A percentile compares a stretch with the other conserved stretches of the same genome.
Evolutionary conservation across 2,888 invertebrate species (phyloP).

Genomic region (Myopa testacea): DNA sequence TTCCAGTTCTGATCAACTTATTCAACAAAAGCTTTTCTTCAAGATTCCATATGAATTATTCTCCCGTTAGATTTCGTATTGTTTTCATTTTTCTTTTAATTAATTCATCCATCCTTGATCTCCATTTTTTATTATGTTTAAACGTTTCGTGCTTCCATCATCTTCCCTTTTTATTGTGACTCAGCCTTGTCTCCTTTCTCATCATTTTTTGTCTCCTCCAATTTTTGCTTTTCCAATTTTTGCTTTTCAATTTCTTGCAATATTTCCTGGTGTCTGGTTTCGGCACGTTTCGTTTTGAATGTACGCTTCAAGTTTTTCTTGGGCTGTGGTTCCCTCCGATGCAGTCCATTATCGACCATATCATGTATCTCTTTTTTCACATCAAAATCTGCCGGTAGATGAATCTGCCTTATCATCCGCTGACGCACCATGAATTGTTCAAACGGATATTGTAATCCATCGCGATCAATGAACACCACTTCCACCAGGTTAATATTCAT

Average conservation of each 20-base stretch:
- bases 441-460: conserved; percentile 61
- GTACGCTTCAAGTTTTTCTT: conserved; percentile 52
- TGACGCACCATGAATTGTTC: conserved; percentile 63
- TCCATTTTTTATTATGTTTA: too few species aligned
- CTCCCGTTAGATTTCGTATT: too few species aligned
- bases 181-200: conserved; percentile 17
- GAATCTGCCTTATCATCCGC: conserved; percentile 63
- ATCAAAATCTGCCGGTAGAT: conserved; percentile 59
- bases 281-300: conserved; percentile 59
- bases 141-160: neutral
- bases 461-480: conserved; percentile 64
- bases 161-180: neutral
- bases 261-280: conserved; percentile 58
- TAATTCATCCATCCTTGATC: too few species aligned
- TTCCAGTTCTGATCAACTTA: too few species aligned
- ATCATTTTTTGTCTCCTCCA: neutral
- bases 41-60: too few species aligned
- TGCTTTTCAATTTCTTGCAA: conserved; percentile 54
- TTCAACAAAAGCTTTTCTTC: too few species aligned
- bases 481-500: conserved; percentile 63
- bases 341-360: conserved; percentile 53
- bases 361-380: conserved; percentile 51
- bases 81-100: too few species aligned
- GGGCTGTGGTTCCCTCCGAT: conserved; percentile 33
- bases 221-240: conserved; percentile 36